Percentiles rank a stretch among this genome's conserved stretches.
Conservation (phyloP, 2,888 invertebrate genomes). For the Trissonchulus sp. region DNA sequence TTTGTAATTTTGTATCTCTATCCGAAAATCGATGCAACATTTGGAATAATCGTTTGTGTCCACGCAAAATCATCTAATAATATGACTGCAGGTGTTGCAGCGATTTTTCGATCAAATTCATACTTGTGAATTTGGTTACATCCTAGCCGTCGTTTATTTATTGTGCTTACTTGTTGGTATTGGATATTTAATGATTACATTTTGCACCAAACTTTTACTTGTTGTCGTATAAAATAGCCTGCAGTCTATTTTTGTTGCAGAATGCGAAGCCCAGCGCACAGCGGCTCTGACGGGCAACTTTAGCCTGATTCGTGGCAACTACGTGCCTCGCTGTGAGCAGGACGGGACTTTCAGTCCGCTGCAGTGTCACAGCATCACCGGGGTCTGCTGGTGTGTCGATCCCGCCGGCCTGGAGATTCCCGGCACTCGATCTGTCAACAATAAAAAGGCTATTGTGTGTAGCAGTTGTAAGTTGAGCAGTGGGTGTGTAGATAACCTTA, state of each 20-base stretch:
- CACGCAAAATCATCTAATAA: too few relatives aligned
- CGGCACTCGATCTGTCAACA: slow-evolving; percentile 5
- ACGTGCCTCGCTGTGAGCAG: slow-evolving; percentile 8
- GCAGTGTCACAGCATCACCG: slow-evolving; percentile 39
- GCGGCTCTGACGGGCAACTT: background rate
- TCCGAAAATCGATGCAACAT: too few relatives aligned
- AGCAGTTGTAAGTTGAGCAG: background rate
- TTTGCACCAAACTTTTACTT: too few relatives aligned
- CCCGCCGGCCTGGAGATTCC: slow-evolving; percentile 27
- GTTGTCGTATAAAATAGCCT: too few relatives aligned
- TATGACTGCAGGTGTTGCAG: too few relatives aligned
- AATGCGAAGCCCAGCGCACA: slow-evolving; percentile 3
- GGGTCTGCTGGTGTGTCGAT: slow-evolving; percentile 46
- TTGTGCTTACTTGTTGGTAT: too few relatives aligned
- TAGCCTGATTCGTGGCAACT: background rate
- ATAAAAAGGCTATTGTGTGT: background rate
- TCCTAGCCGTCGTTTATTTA: too few relatives aligned
- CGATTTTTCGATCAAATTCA: too few relatives aligned
- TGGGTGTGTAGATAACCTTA: background rate
- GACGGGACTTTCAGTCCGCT: slow-evolving; percentile 16
- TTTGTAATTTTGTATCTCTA: too few relatives aligned
- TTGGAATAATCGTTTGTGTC: too few relatives aligned
- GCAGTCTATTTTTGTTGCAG: slow-evolving; percentile 13
- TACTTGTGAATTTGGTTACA: too few relatives aligned
- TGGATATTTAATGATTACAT: too few relatives aligned